Conservation (phyloP, 1,140 invertebrate species). For the Aphaenogaster floridana region DNA sequence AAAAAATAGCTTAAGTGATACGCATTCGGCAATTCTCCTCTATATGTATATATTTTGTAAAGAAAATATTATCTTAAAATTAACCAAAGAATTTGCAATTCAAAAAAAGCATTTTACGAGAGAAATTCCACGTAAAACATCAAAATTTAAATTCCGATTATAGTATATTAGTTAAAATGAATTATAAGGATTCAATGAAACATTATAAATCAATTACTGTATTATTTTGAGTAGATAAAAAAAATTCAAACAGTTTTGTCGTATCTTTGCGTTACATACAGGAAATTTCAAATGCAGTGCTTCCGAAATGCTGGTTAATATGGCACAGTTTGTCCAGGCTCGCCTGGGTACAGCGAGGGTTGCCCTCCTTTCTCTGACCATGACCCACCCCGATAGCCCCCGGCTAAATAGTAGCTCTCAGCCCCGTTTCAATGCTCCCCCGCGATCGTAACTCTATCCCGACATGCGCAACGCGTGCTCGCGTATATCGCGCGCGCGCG, state of each 20-base stretch:
- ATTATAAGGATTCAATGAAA: neutral
- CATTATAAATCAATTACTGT: neutral
- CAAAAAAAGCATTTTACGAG: too few species aligned
- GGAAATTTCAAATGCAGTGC: neutral
- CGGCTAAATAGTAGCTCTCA: constrained; percentile 60
- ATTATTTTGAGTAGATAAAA: neutral
- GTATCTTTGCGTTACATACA: neutral
- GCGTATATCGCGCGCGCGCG: neutral
- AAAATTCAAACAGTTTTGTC: neutral
- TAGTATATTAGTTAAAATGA: too few species aligned
- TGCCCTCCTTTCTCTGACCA: constrained; percentile 84
- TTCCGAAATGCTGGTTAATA: constrained; percentile 21
- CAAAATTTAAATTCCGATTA: too few species aligned
- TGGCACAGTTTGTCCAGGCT: constrained; percentile 39
- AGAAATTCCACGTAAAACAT: too few species aligned
- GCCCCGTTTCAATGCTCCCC: constrained; percentile 40
- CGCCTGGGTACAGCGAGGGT: constrained; percentile 60
- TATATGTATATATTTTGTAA: too few species aligned
- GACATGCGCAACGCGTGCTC: neutral
- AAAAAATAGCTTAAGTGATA: too few species aligned
- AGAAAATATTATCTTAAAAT: too few species aligned
- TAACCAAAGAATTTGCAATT: too few species aligned
- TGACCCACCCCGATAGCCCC: constrained; percentile 80
- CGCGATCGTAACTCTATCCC: constrained; percentile 31
- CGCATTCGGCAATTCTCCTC: too few species aligned